Evolutionary conservation across 2,113 vertebrate species (phyloP).

Genomic region (Fulmarus glacialis): DNA sequence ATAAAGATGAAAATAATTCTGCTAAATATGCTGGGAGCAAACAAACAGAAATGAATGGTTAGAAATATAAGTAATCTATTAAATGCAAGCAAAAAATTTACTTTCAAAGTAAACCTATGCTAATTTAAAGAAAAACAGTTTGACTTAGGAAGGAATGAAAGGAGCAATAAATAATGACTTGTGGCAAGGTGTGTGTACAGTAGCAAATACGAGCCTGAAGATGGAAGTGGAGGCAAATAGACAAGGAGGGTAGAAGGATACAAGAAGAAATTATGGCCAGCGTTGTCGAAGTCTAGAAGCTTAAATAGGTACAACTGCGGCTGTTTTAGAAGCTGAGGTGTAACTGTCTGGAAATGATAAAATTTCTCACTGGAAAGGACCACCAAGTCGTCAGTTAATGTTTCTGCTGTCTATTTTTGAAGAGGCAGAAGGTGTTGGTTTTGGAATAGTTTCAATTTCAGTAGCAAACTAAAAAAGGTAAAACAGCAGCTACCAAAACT

Average conservation of each 20-base stretch:
- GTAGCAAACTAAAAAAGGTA: not conserved
- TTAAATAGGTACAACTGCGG: not conserved
- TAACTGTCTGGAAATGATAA: not conserved
- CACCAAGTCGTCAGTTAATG: not conserved
- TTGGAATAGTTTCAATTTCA: not conserved
- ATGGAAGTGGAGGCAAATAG: not conserved
- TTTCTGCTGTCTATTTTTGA: not conserved
- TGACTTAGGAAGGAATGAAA: not conserved
- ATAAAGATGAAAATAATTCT: slow-evolving; percentile 6
- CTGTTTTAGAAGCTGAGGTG: not conserved
- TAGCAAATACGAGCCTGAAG: not conserved
- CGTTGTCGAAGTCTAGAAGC: not conserved
- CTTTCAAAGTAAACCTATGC: not conserved
- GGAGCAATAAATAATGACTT: not conserved
- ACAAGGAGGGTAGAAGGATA: not conserved
- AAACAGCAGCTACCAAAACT: not conserved
- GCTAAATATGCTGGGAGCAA: not conserved
- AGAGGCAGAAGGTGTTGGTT: not conserved
- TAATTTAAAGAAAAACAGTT: not conserved
- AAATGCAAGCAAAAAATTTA: not conserved
- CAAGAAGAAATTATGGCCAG: not conserved
- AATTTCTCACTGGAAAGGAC: not conserved
- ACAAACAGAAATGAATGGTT: not conserved
- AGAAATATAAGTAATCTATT: not conserved
- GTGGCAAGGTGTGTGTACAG: not conserved